Evolutionary conservation across 2,113 vertebrate species (phyloP).

Genomic region (Cygnus atratus): DNA sequence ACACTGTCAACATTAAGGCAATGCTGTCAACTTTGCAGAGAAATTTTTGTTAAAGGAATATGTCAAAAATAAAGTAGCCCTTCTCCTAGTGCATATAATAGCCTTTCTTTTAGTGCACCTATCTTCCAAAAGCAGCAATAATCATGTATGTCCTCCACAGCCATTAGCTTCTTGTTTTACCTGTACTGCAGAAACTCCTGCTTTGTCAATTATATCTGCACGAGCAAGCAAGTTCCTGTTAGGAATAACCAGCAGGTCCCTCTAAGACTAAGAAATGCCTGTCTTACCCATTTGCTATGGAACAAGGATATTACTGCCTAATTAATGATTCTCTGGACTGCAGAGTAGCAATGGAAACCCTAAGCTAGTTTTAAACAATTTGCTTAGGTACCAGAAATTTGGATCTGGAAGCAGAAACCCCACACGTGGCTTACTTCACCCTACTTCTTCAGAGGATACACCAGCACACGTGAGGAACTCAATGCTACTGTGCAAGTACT

Average conservation of each 20-base stretch:
- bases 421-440: not conserved
- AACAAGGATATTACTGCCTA: not conserved
- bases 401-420: not conserved
- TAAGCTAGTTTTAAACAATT: not conserved
- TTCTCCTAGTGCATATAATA: not conserved
- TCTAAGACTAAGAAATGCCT: not conserved
- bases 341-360: not conserved
- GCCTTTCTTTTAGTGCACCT: not conserved
- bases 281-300: not conserved
- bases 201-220: not conserved
- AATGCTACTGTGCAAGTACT: not conserved
- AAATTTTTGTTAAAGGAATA: not conserved
- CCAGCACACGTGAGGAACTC: not conserved
- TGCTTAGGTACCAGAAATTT: not conserved
- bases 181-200: not conserved
- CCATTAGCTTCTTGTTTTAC: not conserved
- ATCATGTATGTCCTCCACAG: not conserved
- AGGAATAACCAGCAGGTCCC: not conserved
- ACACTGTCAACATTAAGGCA: not conserved
- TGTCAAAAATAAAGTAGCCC: not conserved
- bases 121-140: not conserved
- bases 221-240: not conserved
- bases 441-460: not conserved
- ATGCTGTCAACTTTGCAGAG: not conserved
- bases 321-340: not conserved